These are phyloP conservation scores for Cecropterus lyciades DNA, from an alignment of 1,140 invertebrate genomes.

Conservation along the genomic window DNA sequence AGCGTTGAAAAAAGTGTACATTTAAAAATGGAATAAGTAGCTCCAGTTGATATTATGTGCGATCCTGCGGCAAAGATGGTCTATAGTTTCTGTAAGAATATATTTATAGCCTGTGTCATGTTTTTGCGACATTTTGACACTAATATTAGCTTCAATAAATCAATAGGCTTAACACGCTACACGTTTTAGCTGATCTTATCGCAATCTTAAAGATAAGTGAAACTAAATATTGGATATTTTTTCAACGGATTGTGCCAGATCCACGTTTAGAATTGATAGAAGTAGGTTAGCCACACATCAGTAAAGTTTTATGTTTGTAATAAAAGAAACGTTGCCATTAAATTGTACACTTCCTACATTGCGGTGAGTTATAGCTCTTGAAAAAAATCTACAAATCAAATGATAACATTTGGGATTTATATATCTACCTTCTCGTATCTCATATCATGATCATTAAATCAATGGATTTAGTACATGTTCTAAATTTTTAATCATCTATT, in stretches of 20 bases:
- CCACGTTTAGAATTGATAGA: constrained; percentile 25
- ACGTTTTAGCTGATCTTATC: constrained; percentile 20
- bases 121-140: not conserved
- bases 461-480: too few species aligned
- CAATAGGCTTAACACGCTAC: not conserved
- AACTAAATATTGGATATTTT: constrained; percentile 8
- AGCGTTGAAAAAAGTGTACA: constrained; percentile 54
- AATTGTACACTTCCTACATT: constrained; percentile 34
- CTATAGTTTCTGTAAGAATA: constrained; percentile 2
- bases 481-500: too few species aligned
- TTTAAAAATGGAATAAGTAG: constrained; percentile 59
- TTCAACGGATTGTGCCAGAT: constrained; percentile 17
- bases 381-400: constrained; percentile 29
- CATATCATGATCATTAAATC: too few species aligned
- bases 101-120: not conserved
- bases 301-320: constrained; percentile 22
- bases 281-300: constrained; percentile 30
- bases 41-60: constrained; percentile 40
- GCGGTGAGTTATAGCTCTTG: constrained; percentile 28
- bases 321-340: constrained; percentile 28
- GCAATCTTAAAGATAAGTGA: constrained; percentile 19
- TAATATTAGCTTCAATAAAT: not conserved
- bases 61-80: constrained; percentile 11
- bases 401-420: too few species aligned
- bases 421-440: too few species aligned